These are phyloP conservation scores for Rhorus exstirpatorius DNA, from an alignment of 2,888 invertebrate genomes.

Conservation along the genomic window DNA sequence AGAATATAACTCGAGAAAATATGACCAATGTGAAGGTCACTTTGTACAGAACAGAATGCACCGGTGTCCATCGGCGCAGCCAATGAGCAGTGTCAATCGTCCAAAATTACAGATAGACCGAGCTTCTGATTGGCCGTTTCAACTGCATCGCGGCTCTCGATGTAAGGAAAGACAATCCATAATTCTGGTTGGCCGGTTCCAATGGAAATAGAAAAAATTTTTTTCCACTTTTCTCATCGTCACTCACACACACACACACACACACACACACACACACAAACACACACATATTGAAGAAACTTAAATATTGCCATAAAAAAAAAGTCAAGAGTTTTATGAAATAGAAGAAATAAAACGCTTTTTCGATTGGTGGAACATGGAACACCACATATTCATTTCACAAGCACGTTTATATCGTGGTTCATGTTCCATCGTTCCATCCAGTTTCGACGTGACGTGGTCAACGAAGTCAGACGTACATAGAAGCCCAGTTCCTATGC, in stretches of 20 bases:
- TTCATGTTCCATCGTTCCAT: conserved; percentile 59
- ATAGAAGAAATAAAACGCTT: too few relatives aligned
- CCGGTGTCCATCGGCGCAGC: neutral
- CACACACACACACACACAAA: too few relatives aligned
- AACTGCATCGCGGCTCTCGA: neutral
- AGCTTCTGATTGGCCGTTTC: conserved; percentile 12
- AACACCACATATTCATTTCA: neutral
- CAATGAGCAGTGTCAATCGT: neutral
- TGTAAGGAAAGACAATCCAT: neutral
- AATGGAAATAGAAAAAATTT: neutral
- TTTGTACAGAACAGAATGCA: neutral
- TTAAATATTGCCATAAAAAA: too few relatives aligned
- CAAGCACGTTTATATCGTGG: conserved; percentile 17
- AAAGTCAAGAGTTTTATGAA: too few relatives aligned
- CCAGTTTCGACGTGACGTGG: too few relatives aligned
- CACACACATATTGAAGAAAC: too few relatives aligned
- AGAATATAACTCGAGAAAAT: too few relatives aligned
- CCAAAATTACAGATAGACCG: neutral
- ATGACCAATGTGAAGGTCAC: too few relatives aligned
- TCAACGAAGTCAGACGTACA: too few relatives aligned
- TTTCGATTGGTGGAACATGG: neutral
- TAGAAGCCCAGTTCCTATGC: too few relatives aligned
- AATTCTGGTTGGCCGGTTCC: neutral
- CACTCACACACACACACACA: too few relatives aligned
- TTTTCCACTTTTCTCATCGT: too few relatives aligned